Base-by-base conservation (phyloP, 2,797 vertebrate genomes). In the Poecilia picta region DNA sequence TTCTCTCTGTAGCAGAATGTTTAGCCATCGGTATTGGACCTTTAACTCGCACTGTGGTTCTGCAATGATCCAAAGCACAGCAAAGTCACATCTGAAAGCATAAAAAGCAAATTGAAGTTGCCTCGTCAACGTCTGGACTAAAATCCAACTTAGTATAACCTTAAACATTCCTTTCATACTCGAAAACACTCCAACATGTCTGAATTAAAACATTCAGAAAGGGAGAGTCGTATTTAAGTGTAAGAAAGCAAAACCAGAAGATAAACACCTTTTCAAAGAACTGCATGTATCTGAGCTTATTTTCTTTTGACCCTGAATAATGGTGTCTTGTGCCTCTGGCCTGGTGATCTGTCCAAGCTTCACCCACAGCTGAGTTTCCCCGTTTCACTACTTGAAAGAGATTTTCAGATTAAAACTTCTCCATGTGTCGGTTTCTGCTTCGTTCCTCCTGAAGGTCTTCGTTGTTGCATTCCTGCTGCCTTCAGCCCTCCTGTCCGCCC, bases 401-500 rank as follows among this genome's bases (percentile, higher is more conserved):
- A 68, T 41, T 68, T 47, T 45, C 8, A 28, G 43, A 31, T 36
- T 10, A 33, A 23, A 23, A n/a, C 5, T 49, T 25, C 18, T 73
- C 46, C 31, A 53, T 6, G 10, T 33, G 3, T 79, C 31, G 31
- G 16, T 57, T 76, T 41, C 25, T 74, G 72, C 75, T 20, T 71
- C 25, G 28, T 5, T 46, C 41, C 68, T 45, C 12, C n/a, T 71
- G 23, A 71, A 71, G 39, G 62, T 77, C 82, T 81, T 81, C 11
- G 57, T 85, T 78, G 74, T 8, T 43, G 36, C 4, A 77, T 31
- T 76, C 43, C 33, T 75, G 77, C 43, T 75, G 47, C 33, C 74
- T 53, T 64, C 33, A 31, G n/a, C 47, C 18, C 66, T 41, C 62
- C 45, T 41, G 74, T 74, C 53, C 73, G 62, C 16, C 70, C 66